Base-by-base conservation (phyloP, 1,140 invertebrate genomes). In the Grapholita molesta region DNA sequence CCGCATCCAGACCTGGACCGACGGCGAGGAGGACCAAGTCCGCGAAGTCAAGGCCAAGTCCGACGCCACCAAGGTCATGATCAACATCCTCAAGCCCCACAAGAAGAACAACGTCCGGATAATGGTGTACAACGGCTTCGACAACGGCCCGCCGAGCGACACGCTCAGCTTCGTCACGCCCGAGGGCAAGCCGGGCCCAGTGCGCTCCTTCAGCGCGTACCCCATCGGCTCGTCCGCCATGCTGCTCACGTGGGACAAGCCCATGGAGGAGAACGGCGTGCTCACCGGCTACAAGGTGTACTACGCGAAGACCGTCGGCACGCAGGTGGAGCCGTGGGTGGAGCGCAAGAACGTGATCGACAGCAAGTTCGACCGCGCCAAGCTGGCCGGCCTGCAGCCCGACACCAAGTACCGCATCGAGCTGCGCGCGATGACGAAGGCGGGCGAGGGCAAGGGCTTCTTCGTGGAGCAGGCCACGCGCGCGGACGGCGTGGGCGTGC, bases 1-100 rank as follows among this genome's bases (percentile, higher is more conserved):
- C 87, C 98, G 98, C 90, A 97, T 99, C 66, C 96, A 98, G 90
- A 98, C 96, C 1, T 99, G 98, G 98, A 97, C 96, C 3, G 96
- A 97, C n/a, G 96, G 96, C 53, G 94, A 95, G 33, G 95, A 96
- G 79, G 94, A 96, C 68, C 94, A 94, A 8, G 91, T 95, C 55
- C 93, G 96, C 65, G 97, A 98, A 88, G 96, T 97, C 55, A 93
- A 96, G 55, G 94, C 97, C n/a, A 95, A 94, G 78, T 94, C 94
- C 0, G 95, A 96, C 78, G 94, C 94, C 0, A 96, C 95, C 0
- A 92, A 93, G 52, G 95, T 95, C 28, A 80, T 96, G n/a, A 95
- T 99, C 0, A 95, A 94, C 55, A 97, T 97, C 76, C 97, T 99
- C 78, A 95, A 97, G 67, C 98, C 99, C 0, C 96, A 96, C 86